A percentile compares a stretch with the other conserved stretches of the same genome.
Evolutionary conservation across 2,797 vertebrate genomes (phyloP).

Genomic region (Falco rusticolus): DNA sequence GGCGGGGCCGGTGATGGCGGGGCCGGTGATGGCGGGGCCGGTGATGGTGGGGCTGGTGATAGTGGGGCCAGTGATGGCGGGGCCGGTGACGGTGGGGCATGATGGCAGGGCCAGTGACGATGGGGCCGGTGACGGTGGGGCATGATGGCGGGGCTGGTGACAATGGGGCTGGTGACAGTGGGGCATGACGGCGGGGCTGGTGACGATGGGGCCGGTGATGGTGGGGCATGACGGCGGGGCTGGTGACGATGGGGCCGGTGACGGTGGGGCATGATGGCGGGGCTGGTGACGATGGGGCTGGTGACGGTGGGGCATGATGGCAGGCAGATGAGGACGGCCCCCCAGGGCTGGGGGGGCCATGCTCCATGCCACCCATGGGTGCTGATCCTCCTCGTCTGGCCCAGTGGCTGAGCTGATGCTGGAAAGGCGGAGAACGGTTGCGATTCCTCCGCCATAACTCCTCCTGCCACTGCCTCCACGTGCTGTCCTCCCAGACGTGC

Average conservation of each 20-base stretch:
- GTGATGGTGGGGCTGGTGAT: too few species aligned
- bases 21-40: not conserved
- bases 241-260: too few species aligned
- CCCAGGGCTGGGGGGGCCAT: not conserved
- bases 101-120: not conserved
- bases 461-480: accelerated
- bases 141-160: too few species aligned
- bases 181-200: not conserved
- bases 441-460: accelerated
- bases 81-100: too few species aligned
- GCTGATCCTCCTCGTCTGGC: not conserved
- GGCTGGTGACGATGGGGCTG: not conserved
- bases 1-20: too few species aligned
- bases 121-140: not conserved
- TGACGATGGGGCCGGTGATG: not conserved
- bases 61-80: too few species aligned
- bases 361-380: not conserved
- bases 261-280: not conserved
- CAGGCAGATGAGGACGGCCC: not conserved
- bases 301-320: not conserved
- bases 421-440: not conserved
- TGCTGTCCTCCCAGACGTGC: not conserved
- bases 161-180: not conserved
- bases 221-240: too few species aligned
- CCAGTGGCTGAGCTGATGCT: not conserved